phyloP scores from a whole-genome alignment of 2,113 vertebrate genomes.

The Columbina picui region DNA sequence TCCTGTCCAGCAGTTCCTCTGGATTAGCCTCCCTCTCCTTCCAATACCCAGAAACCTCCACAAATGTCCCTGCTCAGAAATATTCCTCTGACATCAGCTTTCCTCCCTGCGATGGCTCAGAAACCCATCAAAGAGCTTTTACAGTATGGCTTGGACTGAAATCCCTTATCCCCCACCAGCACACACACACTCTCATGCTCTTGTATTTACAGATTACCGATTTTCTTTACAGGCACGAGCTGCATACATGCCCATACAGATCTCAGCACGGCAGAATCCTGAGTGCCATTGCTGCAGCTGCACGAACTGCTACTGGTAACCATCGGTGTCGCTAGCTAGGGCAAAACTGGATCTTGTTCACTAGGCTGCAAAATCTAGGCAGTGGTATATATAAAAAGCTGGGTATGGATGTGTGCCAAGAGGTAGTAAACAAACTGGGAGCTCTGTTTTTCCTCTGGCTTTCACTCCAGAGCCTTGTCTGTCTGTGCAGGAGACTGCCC shows the following conservation, averaged over 20 bases:
- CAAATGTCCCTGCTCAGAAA: not conserved
- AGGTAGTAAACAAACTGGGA: constrained; percentile 66
- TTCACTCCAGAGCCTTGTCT: not conserved
- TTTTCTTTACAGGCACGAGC: not conserved
- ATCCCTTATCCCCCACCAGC: not conserved
- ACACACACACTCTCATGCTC: fast-evolving
- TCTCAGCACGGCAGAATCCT: not conserved
- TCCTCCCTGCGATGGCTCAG: not conserved
- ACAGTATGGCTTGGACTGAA: not conserved
- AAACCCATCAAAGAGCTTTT: not conserved
- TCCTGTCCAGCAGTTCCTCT: not conserved
- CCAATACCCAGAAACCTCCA: not conserved
- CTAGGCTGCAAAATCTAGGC: not conserved
- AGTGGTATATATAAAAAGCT: not conserved
- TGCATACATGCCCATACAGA: not conserved
- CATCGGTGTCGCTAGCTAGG: not conserved
- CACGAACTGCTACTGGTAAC: not conserved
- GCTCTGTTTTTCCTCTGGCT: constrained; percentile 46
- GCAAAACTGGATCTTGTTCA: not conserved
- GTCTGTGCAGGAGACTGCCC: not conserved
- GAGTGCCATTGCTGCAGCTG: not conserved
- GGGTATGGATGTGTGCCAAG: constrained; percentile 43
- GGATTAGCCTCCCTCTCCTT: not conserved
- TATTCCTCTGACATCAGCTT: not conserved
- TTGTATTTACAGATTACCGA: not conserved